Percentiles rank a stretch among this genome's conserved stretches.
These are phyloP conservation scores for Trididemnum clinides DNA, from an alignment of 23 tunicate genomes.

Conservation along the genomic window DNA sequence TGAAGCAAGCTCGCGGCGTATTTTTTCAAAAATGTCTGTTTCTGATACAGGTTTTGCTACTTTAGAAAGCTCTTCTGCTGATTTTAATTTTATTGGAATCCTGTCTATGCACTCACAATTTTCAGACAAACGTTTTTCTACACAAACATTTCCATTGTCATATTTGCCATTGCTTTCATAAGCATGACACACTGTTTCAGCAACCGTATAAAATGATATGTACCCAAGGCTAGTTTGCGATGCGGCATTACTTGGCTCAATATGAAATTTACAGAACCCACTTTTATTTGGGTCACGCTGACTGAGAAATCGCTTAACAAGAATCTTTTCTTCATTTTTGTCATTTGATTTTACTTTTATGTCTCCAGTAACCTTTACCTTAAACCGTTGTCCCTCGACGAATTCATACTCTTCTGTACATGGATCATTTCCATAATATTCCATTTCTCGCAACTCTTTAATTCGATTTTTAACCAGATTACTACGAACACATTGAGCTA, in stretches of 20 bases:
- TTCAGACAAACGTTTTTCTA: too few relatives aligned
- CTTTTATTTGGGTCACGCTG: slow-evolving; percentile 77
- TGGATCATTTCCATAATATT: slow-evolving; percentile 63
- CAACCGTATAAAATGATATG: slow-evolving; percentile 65
- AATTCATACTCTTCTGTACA: slow-evolving; percentile 53
- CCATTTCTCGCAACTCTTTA: slow-evolving; percentile 46
- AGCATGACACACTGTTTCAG: neutral
- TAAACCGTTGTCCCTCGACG: slow-evolving; percentile 62
- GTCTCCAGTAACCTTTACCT: slow-evolving; percentile 69
- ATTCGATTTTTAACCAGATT: slow-evolving; percentile 35
- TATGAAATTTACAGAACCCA: slow-evolving; percentile 70
- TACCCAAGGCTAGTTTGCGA: slow-evolving; percentile 45
- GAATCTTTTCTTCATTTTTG: slow-evolving; percentile 43
- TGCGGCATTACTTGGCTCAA: neutral
- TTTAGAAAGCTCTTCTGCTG: too few relatives aligned
- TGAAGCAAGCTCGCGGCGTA: slow-evolving; percentile 49
- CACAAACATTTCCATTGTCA: too few relatives aligned
- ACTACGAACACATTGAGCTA: slow-evolving; percentile 66
- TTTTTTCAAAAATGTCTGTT: slow-evolving; percentile 83
- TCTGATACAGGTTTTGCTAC: slow-evolving; percentile 66
- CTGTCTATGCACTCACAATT: too few relatives aligned
- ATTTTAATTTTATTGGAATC: too few relatives aligned
- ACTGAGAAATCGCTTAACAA: slow-evolving; percentile 49
- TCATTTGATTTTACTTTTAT: slow-evolving; percentile 46
- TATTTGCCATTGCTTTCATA: too few relatives aligned